Percentiles rank a stretch among this genome's conserved stretches.
Conservation (phyloP, 1,140 invertebrate genomes). For the Solenopsis invicta region DNA sequence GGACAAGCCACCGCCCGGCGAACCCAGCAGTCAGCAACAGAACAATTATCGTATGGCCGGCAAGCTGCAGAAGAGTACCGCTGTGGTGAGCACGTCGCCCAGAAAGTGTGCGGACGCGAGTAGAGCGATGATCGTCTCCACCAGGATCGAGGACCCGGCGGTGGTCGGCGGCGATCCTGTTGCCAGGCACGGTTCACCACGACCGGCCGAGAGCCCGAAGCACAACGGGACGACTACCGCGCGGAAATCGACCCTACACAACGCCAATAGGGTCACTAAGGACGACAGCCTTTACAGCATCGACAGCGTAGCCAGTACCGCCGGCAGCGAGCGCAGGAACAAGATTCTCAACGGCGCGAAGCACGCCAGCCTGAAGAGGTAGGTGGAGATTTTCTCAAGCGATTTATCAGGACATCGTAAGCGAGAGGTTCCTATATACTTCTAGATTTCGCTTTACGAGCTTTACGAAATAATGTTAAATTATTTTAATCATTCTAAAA, state of each 20-base stretch:
- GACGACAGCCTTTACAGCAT: constrained; percentile 86
- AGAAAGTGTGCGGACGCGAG: constrained; percentile 72
- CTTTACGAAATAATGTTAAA: not conserved
- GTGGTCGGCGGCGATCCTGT: constrained; percentile 63
- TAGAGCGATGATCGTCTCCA: constrained; percentile 79
- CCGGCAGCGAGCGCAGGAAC: constrained; percentile 84
- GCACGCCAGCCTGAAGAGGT: constrained; percentile 88
- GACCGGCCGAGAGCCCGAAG: constrained; percentile 79
- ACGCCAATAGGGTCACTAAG: constrained; percentile 81
- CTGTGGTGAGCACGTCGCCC: constrained; percentile 73
- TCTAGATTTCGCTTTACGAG: not conserved
- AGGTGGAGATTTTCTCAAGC: constrained; percentile 25
- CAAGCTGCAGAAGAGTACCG: constrained; percentile 65
- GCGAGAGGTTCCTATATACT: not conserved
- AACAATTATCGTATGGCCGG: constrained; percentile 60
- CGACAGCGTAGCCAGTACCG: constrained; percentile 85
- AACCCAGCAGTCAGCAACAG: constrained; percentile 78
- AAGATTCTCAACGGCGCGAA: constrained; percentile 86
- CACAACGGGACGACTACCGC: constrained; percentile 79
- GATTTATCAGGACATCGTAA: not conserved
- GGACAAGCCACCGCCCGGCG: constrained; percentile 85
- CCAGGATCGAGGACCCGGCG: constrained; percentile 76
- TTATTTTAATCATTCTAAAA: not conserved
- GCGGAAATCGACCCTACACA: constrained; percentile 84
- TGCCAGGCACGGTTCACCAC: constrained; percentile 72